Percentiles rank a stretch among this genome's conserved stretches.
Evolutionary conservation across 2,888 invertebrate species (phyloP).

Genomic region (Holacanthella duospinosa): DNA sequence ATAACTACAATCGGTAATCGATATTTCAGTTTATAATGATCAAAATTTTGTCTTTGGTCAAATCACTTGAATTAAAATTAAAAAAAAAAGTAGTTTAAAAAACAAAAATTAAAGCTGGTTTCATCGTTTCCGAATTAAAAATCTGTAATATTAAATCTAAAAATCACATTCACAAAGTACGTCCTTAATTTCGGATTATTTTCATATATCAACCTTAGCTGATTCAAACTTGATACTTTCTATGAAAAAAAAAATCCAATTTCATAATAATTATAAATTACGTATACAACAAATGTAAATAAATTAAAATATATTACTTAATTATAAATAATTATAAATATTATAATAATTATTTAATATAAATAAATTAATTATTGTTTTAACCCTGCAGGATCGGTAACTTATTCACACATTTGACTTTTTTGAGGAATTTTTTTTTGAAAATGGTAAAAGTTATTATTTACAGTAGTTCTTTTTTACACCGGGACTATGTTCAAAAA

Average conservation of each 20-base stretch:
- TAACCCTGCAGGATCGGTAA: background rate
- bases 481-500: background rate
- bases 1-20: too few relatives aligned
- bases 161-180: background rate
- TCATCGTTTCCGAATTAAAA: too few relatives aligned
- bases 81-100: too few relatives aligned
- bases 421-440: background rate
- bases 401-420: background rate
- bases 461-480: background rate
- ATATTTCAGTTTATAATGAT: too few relatives aligned
- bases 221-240: too few relatives aligned
- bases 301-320: background rate
- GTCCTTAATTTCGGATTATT: too few relatives aligned
- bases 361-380: background rate
- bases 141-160: constrained; percentile 7
- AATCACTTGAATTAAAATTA: too few relatives aligned
- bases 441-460: background rate
- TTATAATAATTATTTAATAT: background rate
- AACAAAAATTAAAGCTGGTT: too few relatives aligned
- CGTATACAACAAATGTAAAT: background rate
- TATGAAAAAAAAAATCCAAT: too few relatives aligned
- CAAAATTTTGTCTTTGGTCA: too few relatives aligned
- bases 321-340: background rate
- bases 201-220: too few relatives aligned
- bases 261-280: background rate